A percentile compares a stretch with the other conserved stretches of the same genome.
These are phyloP conservation scores for Aepyceros melampus DNA, from an alignment of 2,113 vertebrate species.

Conservation along the genomic window DNA sequence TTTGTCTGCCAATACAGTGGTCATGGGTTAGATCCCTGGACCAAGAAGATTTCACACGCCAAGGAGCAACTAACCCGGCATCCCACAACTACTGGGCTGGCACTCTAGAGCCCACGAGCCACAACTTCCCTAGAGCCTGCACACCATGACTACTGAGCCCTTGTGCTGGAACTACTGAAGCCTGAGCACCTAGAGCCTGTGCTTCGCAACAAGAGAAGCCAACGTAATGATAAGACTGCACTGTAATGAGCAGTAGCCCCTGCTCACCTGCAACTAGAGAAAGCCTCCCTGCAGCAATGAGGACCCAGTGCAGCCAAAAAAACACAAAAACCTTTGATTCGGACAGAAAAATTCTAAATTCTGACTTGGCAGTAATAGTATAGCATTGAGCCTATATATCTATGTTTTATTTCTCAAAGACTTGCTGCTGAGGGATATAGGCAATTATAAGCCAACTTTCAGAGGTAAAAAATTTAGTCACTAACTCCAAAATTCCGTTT, in stretches of 20 bases:
- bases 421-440: neutral
- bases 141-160: neutral
- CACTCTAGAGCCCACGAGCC: neutral
- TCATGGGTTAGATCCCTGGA: neutral
- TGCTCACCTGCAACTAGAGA: neutral
- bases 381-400: neutral
- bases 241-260: neutral
- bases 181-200: neutral
- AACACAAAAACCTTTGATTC: neutral
- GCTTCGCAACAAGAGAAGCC: neutral
- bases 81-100: neutral
- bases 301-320: neutral
- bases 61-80: neutral
- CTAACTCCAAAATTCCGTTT: constrained; percentile 39
- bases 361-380: neutral
- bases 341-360: constrained; percentile 9
- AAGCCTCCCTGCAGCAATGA: neutral
- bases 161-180: neutral
- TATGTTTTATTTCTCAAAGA: neutral
- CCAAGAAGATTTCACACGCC: neutral
- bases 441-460: neutral
- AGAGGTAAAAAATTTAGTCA: constrained; percentile 27
- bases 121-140: neutral
- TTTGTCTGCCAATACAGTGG: neutral
- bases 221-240: neutral